These are phyloP conservation scores for Endomychus coccineus DNA, from an alignment of 2,888 invertebrate genomes.

Conservation along the genomic window DNA sequence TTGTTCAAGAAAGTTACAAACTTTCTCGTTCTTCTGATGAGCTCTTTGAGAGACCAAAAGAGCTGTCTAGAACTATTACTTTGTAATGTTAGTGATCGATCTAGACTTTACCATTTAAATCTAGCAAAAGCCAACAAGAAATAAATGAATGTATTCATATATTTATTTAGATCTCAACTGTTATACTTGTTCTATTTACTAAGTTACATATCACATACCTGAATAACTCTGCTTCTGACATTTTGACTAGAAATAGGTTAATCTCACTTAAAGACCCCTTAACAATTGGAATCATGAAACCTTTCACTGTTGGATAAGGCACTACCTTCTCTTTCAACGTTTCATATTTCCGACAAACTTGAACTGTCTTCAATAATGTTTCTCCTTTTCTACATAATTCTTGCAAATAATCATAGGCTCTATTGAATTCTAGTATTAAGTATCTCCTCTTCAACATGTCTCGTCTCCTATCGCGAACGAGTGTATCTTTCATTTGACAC, in stretches of 20 bases:
- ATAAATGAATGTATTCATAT: too few species aligned
- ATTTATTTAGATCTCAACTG: too few species aligned
- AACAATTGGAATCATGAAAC: not conserved
- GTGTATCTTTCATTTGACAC: conserved; percentile 28
- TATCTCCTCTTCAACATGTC: conserved; percentile 51
- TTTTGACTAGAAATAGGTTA: conserved; percentile 5
- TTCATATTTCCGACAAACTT: conserved; percentile 62
- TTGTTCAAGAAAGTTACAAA: too few species aligned
- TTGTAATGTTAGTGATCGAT: too few species aligned
- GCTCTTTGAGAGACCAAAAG: too few species aligned
- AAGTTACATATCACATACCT: too few species aligned
- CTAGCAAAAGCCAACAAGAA: too few species aligned
- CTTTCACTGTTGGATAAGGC: conserved; percentile 35
- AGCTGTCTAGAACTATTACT: too few species aligned
- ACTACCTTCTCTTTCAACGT: conserved; percentile 51
- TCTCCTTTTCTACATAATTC: conserved; percentile 51
- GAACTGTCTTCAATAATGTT: conserved; percentile 53
- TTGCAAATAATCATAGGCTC: conserved; percentile 50
- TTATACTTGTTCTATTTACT: too few species aligned
- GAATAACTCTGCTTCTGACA: conserved; percentile 2
- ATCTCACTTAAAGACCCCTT: not conserved
- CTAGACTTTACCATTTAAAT: too few species aligned
- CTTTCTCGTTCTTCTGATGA: too few species aligned
- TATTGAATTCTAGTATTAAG: conserved; percentile 56
- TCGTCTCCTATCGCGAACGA: conserved; percentile 45